Percentiles rank a stretch among this genome's conserved stretches.
These are phyloP conservation scores for Gymnoscelis rufifasciata DNA, from an alignment of 2,888 invertebrate species.

Conservation along the genomic window DNA sequence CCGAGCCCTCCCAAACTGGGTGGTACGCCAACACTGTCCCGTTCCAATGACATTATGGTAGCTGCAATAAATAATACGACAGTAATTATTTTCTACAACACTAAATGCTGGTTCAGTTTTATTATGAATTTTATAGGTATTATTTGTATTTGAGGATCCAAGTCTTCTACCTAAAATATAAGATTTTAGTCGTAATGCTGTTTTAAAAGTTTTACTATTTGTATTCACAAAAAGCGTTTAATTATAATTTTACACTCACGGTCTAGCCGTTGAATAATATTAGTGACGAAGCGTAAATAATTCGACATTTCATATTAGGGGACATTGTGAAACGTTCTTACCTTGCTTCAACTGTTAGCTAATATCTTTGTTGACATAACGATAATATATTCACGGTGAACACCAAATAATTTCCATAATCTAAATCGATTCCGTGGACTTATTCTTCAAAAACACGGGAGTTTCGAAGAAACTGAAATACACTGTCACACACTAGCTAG, in stretches of 20 bases:
- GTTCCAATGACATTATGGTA: constrained; percentile 61
- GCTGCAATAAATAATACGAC: constrained; percentile 14
- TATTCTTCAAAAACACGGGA: constrained; percentile 25
- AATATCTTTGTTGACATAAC: constrained; percentile 66
- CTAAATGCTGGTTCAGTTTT: too few relatives aligned
- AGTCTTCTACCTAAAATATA: too few relatives aligned
- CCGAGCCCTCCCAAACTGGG: constrained; percentile 41
- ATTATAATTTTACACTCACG: too few relatives aligned
- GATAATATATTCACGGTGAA: constrained; percentile 59
- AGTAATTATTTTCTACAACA: too few relatives aligned
- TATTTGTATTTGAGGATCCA: too few relatives aligned
- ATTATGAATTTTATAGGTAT: too few relatives aligned
- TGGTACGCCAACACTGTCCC: constrained; percentile 56
- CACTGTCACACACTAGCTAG: background rate
- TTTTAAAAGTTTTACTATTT: too few relatives aligned
- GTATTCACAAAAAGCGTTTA: too few relatives aligned
- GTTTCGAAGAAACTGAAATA: constrained; percentile 1
- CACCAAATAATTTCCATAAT: constrained; percentile 52
- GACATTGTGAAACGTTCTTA: constrained; percentile 34
- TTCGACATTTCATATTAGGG: constrained; percentile 6
- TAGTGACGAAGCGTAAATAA: constrained; percentile 1
- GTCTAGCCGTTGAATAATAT: background rate
- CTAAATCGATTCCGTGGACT: constrained; percentile 64
- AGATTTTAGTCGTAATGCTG: too few relatives aligned
- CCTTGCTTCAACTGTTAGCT: constrained; percentile 54